A percentile compares a stretch with the other conserved stretches of the same genome.
Evolutionary conservation across 2,113 vertebrate genomes (phyloP).

Genomic region (Edolisoma coerulescens): DNA sequence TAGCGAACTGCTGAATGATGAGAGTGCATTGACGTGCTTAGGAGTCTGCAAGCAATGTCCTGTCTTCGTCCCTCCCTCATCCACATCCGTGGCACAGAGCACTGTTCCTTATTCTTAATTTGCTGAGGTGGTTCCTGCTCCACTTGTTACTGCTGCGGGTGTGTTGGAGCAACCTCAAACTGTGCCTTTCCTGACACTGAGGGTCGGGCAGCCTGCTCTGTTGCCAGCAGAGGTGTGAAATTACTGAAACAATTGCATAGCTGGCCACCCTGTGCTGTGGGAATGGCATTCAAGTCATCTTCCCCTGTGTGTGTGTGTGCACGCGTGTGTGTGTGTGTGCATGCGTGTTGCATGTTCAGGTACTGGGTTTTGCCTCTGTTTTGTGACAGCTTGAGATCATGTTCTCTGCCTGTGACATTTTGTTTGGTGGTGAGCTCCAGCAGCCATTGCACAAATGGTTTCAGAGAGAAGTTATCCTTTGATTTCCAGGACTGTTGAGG

Average conservation of each 20-base stretch:
- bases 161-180: neutral
- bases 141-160: accelerated
- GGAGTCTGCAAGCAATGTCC: neutral
- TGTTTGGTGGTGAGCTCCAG: neutral
- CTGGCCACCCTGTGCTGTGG: neutral
- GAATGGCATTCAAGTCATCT: neutral
- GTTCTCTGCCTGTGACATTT: neutral
- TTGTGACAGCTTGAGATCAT: neutral
- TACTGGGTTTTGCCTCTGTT: neutral
- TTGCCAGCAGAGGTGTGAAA: neutral
- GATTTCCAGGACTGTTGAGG: neutral
- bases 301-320: neutral
- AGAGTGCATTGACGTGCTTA: neutral
- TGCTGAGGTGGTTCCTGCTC: neutral
- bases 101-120: neutral
- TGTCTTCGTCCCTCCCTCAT: neutral
- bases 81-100: neutral
- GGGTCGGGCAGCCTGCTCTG: neutral
- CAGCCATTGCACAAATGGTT: neutral
- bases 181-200: accelerated
- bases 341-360: accelerated
- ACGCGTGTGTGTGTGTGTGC: neutral
- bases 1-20: neutral
- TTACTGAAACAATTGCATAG: neutral
- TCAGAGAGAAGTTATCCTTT: neutral